Evolutionary conservation across 2,113 vertebrate genomes (phyloP).

Genomic region (Anhinga rufa): DNA sequence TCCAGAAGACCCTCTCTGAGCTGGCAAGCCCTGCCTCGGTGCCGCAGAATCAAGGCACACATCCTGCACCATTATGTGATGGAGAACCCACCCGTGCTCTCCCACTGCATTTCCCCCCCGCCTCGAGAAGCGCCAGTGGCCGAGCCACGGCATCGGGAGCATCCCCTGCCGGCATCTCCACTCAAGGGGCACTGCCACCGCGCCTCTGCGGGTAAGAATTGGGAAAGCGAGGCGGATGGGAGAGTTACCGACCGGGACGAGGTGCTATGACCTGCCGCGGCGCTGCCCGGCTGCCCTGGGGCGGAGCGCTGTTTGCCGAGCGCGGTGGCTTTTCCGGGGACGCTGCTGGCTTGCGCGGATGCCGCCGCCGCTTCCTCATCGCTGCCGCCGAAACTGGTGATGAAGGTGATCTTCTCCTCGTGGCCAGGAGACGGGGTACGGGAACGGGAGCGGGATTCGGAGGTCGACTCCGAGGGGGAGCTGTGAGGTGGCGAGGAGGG

Average conservation of each 20-base stretch:
- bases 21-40: neutral
- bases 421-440: slow-evolving; percentile 78
- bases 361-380: slow-evolving; percentile 78
- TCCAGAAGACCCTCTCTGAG: neutral
- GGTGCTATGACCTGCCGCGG: slow-evolving; percentile 88
- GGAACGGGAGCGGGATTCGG: slow-evolving; percentile 84
- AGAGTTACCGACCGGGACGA: slow-evolving; percentile 97
- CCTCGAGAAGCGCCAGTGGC: neutral
- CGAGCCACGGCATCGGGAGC: neutral
- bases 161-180: neutral
- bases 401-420: slow-evolving; percentile 93
- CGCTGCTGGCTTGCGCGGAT: neutral
- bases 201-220: neutral
- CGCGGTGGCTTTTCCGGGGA: slow-evolving; percentile 60
- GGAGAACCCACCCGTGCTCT: neutral
- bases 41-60: too few species aligned
- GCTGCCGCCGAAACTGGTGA: slow-evolving; percentile 94
- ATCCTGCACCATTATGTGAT: fast-evolving
- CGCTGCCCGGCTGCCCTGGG: slow-evolving; percentile 72
- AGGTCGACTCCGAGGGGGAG: slow-evolving; percentile 81
- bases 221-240: slow-evolving; percentile 48
- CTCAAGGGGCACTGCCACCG: too few species aligned
- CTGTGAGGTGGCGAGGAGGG: neutral
- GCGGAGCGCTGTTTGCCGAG: slow-evolving; percentile 54
- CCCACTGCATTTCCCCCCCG: neutral